phyloP scores from a whole-genome alignment of 2,113 vertebrate genomes.

The Lasiurus cinereus region DNA sequence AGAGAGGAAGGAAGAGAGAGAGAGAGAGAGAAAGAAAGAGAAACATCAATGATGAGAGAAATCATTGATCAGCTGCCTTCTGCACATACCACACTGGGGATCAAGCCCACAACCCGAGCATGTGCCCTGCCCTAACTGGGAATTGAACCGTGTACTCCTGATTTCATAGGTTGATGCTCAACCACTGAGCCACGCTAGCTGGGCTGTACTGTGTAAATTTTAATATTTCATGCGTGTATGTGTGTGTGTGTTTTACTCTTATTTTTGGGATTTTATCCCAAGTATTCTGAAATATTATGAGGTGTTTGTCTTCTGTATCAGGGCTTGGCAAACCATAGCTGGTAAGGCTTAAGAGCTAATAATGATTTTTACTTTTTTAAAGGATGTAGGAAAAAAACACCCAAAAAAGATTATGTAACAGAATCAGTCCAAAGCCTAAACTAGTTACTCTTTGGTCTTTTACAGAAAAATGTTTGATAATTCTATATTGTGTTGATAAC shows the following conservation, averaged over 20 bases:
- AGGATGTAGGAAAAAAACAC: neutral
- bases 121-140: too few species aligned
- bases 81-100: too few species aligned
- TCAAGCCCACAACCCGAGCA: too few species aligned
- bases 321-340: neutral
- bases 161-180: too few species aligned
- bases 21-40: too few species aligned
- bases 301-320: neutral
- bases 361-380: slow-evolving; percentile 24
- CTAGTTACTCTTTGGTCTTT: neutral
- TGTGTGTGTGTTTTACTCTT: neutral
- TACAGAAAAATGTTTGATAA: neutral
- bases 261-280: neutral
- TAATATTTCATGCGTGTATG: neutral
- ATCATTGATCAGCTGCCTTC: too few species aligned
- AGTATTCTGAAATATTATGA: slow-evolving; percentile 16
- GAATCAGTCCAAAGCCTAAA: neutral
- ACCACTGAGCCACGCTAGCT: too few species aligned
- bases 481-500: neutral
- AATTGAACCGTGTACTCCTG: too few species aligned
- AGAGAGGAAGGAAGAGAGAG: too few species aligned
- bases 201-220: neutral
- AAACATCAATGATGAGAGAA: too few species aligned
- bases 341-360: neutral
- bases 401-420: neutral